Base-by-base conservation (phyloP, 2,113 vertebrate species). In the Python bivittatus region DNA sequence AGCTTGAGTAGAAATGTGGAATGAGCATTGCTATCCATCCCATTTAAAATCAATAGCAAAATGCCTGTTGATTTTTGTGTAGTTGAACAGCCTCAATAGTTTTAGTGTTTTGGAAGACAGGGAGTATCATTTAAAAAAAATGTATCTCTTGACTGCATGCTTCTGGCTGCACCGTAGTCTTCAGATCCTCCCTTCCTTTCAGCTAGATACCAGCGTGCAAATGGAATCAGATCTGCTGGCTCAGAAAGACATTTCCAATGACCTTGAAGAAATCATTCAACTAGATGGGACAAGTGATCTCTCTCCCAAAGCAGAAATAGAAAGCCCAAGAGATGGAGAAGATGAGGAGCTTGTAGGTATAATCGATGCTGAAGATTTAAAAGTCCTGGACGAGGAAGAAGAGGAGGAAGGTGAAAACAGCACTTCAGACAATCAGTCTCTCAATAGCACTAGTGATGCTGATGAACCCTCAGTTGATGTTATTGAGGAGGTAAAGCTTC, bases 341-440 rank as follows among this genome's bases (percentile, higher is more conserved):
- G 98, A 99, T 93, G 98, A 98, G 12, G 98, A 99, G 87, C 98
- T 99, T 44, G 94, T 98, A 91, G 97, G 97, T 33, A 97, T 98
- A 91, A 97, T 98, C 97, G 98, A 98, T 54, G 97, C 98, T 0
- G 98, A 99, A 93, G 98, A 98, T 91, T 97, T 99, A 22, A 98
- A 98, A 94, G 98, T 96, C 42, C 97, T 99, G 91, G 98, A 99
- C 96, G 98, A 98, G 48, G 94, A 95, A 6, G 94, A 93, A 96
- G 96, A 61, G 8, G 94, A 96, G 27, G 96, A 95, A 0, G 96
- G 95, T 44, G 97, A 97, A 91, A 97, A 97, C 23, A 99, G 98
- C 92, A 96, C 97, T 25, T 98, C 98, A 12, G 95, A 96, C 44
- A 92, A 94, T 10, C 97, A 97, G 61, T 98, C 98, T 93, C 97